A percentile compares a stretch with the other conserved stretches of the same genome.
Conservation (phyloP, 2,888 invertebrate species). For the Ariolimax columbianus region DNA sequence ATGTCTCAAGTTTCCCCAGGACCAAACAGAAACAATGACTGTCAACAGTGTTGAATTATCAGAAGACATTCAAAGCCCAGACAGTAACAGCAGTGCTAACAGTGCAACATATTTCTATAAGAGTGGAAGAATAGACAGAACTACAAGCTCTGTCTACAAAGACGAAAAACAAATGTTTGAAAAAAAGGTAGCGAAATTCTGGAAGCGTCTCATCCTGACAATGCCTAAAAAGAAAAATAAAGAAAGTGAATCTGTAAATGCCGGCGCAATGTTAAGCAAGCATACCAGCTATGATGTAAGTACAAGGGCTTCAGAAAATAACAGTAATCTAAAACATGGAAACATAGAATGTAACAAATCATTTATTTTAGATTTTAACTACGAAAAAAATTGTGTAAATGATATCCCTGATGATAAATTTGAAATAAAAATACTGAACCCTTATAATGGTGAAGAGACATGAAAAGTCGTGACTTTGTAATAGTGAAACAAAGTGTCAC, state of each 20-base stretch:
- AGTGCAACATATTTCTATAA: slow-evolving; percentile 9
- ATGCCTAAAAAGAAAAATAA: slow-evolving; percentile 47
- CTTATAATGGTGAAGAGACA: not conserved
- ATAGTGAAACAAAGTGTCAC: no score
- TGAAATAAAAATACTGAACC: not conserved
- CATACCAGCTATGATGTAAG: not conserved
- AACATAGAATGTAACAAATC: no score
- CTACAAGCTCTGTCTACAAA: not conserved
- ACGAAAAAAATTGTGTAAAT: not conserved
- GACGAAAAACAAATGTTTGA: slow-evolving; percentile 11
- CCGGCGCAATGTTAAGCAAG: not conserved
- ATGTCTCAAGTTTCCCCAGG: slow-evolving; percentile 34
- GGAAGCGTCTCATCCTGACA: slow-evolving; percentile 38
- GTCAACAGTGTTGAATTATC: not conserved
- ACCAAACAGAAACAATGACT: not conserved
- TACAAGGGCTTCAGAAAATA: not conserved
- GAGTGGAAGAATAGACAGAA: not conserved
- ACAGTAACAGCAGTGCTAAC: not conserved
- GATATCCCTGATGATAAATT: not conserved
- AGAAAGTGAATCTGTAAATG: not conserved
- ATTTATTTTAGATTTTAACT: not conserved
- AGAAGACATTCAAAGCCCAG: not conserved
- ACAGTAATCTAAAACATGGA: no score
- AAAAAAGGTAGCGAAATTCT: slow-evolving; percentile 39
- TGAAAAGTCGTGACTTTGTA: no score